Evolutionary conservation across 2,888 invertebrate genomes (phyloP), one percentile per base, ranked within the genome.

Genomic region (Hypomecis atomaria): DNA sequence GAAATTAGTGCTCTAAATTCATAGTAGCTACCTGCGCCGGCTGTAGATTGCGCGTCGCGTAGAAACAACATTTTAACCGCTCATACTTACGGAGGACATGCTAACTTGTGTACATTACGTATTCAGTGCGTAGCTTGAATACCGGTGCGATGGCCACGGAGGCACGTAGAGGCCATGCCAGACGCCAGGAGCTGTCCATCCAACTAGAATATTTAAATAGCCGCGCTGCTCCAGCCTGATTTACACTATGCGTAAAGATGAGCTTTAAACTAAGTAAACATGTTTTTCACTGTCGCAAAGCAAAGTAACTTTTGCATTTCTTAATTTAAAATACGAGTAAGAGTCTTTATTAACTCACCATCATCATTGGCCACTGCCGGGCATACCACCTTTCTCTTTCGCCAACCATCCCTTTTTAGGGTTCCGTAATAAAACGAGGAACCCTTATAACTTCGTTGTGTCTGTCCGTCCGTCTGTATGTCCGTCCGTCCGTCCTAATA

Each of bases 121-220:
- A 72, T 72, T 69, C 72, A 62, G 54, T 62, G 66, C 66, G 66
- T 69, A 50, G 50, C 66, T 60, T 57, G 49, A 59, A 61, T 65
- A 59, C 60, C 66, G 60, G 66, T 66, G 64, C 64, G 67, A 60
- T 59, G 66, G 66, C 66, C 60, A 56, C 64, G 49, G 56, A 68
- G 66, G 65, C 58, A 68, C 66, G 68, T 62, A 65, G 60, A 62
- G 53, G 62, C 62, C 59, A 55, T 48, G 49, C 50, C 50, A 54
- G 58, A 52, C 56, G 55, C 53, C 65, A 53, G 52, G 49, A 56
- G 43, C 53, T 50, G 62, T 67, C 58, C 50, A 37, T 11, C 61
- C 47, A 54, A 60, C 65, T 53, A 58, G 65, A 60, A 61, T 61
- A 57, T 43, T 60, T 65, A 60, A 52, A 59, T 37, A n/a, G 13